Evolutionary conservation across 2,113 vertebrate species (phyloP), one percentile per base, ranked within the genome.

Genomic region (Ceratotherium simum): DNA sequence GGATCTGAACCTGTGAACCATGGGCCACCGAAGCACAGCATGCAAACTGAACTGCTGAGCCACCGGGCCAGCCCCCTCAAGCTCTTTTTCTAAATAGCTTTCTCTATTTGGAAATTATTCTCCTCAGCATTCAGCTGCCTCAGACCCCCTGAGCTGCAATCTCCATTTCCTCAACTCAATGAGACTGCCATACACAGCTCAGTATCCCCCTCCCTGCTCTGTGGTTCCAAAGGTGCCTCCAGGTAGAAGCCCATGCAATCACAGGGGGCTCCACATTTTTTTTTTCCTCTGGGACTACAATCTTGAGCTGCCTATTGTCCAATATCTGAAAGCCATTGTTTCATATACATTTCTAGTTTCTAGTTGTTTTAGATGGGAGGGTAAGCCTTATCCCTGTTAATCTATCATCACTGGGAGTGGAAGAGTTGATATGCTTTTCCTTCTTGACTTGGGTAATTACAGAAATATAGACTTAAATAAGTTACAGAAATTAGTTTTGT

Each of bases 281-380:
- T 36, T 31, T 2, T 39, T 20, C 31, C 25, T 67, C 39, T 21
- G 58, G 46, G 8, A 65, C 79, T 33, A 84, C 8, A 81, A 0
- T 67, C 39, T 81, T 90, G 25, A 81, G 29, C 16, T 84, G 48
- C 17, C 18, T 93, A 0, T 76, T 81, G 20, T 76, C 36, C 33
- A 85, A 54, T 67, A 84, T 70, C 76, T 96, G 60, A 96, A 88
- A 69, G 62, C 17, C 46, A 36, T 89, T 75, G 58, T 80, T 85
- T 84, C 9, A 58, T 51, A 21, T 54, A 27, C 48, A 48, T 93
- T 65, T 78, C 64, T 36, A 79, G 29, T 60, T 87, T 92, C 51
- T 96, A n/a, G 39, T 79, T 65, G 20, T 85, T 90, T 81, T 86
- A 79, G 20, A 12, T 54, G 29, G 31, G 23, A 48, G 33, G 42